Conservation (phyloP, 2,113 vertebrate genomes). For the Catharus minimus region DNA sequence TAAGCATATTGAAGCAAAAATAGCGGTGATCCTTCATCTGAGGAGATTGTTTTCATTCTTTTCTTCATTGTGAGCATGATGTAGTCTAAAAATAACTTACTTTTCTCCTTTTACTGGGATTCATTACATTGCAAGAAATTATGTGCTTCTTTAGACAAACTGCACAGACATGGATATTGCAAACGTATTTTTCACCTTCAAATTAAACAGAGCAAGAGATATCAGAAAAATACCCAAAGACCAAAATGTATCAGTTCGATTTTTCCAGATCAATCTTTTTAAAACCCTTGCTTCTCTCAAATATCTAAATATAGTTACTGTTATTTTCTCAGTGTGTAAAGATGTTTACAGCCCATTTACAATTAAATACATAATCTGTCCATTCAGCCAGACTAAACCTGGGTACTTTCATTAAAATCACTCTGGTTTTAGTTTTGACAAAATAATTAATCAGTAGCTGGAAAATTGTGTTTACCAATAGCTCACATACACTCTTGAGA, state of each 20-base stretch:
- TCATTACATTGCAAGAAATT: background rate
- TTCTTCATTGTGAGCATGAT: background rate
- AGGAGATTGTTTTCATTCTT: background rate
- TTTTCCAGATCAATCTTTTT: slow-evolving; percentile 1
- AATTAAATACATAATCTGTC: background rate
- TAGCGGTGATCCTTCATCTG: background rate
- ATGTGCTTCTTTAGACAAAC: background rate
- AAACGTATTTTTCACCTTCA: background rate
- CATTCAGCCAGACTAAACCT: background rate
- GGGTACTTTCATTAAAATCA: background rate
- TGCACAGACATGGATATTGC: background rate
- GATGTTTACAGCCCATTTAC: background rate
- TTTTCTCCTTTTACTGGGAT: background rate
- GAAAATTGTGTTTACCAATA: slow-evolving; percentile 4
- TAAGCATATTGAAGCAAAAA: background rate
- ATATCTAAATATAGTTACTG: background rate
- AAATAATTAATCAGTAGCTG: slow-evolving; percentile 10
- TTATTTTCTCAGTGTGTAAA: background rate
- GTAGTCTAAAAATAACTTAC: background rate
- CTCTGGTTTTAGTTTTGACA: background rate
- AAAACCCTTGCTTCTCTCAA: background rate
- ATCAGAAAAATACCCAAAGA: background rate
- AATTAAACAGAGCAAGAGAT: background rate
- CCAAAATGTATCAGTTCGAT: background rate
- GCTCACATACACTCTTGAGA: background rate